Conservation (phyloP, 2,113 vertebrate genomes). For the Parotia lawesii region DNA sequence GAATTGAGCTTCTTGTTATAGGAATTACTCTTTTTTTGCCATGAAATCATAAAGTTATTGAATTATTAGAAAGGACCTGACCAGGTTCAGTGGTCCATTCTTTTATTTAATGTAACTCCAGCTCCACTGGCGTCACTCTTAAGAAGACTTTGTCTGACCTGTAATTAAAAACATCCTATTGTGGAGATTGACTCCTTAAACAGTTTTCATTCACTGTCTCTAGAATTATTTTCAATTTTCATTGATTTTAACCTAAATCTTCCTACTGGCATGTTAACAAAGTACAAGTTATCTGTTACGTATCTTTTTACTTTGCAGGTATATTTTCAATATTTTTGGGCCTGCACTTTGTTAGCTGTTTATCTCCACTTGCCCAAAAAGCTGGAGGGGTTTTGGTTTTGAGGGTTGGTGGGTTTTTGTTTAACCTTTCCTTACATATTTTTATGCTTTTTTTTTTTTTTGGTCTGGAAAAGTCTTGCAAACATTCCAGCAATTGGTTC, state of each 20-base stretch:
- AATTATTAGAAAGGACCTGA: not conserved
- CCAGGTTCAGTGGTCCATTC: not conserved
- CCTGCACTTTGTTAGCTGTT: fast-evolving
- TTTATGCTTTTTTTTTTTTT: not conserved
- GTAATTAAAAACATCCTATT: not conserved
- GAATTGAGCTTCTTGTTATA: not conserved
- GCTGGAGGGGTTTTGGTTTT: fast-evolving
- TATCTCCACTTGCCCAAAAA: not conserved
- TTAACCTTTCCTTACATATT: not conserved
- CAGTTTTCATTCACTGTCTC: not conserved
- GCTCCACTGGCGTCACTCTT: fast-evolving
- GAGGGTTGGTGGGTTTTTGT: fast-evolving
- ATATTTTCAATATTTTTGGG: not conserved
- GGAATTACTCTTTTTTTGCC: not conserved
- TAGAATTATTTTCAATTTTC: not conserved
- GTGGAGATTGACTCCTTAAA: not conserved
- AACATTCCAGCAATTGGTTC: not conserved
- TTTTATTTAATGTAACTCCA: not conserved
- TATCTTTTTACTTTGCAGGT: not conserved
- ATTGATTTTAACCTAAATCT: not conserved
- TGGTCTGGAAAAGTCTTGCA: not conserved
- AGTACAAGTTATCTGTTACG: fast-evolving
- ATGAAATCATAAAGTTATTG: not conserved
- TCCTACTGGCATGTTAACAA: not conserved
- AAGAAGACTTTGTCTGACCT: not conserved